Percentiles rank a stretch among this genome's conserved stretches.
phyloP scores from a whole-genome alignment of 2,888 invertebrate species.

The Cryptus viduatorius region DNA sequence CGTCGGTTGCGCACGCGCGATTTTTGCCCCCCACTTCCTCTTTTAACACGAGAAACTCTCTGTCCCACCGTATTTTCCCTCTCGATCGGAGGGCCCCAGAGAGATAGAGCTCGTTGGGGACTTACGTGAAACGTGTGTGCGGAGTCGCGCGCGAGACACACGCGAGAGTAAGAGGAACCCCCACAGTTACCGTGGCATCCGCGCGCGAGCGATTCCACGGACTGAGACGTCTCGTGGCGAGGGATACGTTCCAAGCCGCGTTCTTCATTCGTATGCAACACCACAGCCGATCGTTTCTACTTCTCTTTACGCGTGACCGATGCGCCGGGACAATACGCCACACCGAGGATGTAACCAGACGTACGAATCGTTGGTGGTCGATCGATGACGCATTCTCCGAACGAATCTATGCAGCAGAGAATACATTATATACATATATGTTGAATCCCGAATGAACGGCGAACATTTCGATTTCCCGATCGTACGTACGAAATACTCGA shows the following conservation, averaged over 20 bases:
- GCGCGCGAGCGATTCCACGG: conserved; percentile 5
- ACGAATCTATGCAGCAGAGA: conserved; percentile 20
- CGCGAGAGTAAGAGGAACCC: not conserved
- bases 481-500: not conserved
- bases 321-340: not conserved
- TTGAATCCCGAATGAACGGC: not conserved
- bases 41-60: conserved; percentile 64
- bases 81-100: not conserved
- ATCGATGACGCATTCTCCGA: conserved; percentile 22
- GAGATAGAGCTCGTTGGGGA: not conserved
- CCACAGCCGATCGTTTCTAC: conserved; percentile 6
- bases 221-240: conserved; percentile 9
- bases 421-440: not conserved
- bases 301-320: conserved; percentile 5
- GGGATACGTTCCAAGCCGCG: not conserved
- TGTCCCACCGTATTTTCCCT: conserved; percentile 68
- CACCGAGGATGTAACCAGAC: conserved; percentile 13
- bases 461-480: too few relatives aligned
- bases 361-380: conserved; percentile 6
- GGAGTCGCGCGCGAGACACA: not conserved
- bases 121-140: conserved; percentile 2
- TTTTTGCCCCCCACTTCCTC: conserved; percentile 66
- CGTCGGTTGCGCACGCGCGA: conserved; percentile 77
- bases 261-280: conserved; percentile 41
- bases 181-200: conserved; percentile 10